Evolutionary conservation across 2,113 vertebrate species (phyloP).

Genomic region (Dermatemys mawii): DNA sequence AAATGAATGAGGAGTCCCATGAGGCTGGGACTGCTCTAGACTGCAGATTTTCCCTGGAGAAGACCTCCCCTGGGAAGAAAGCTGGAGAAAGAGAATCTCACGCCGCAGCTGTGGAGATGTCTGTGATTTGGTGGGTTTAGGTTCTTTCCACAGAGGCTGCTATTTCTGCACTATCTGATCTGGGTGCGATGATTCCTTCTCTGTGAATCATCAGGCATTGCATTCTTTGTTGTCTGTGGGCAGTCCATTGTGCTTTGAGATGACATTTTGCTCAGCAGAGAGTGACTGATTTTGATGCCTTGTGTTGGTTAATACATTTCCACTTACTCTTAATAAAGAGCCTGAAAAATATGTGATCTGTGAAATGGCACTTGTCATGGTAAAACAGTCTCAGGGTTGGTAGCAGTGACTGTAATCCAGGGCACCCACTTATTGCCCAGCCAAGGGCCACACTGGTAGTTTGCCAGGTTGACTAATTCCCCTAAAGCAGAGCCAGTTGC

Average conservation of each 20-base stretch:
- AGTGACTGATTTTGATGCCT: conserved; percentile 6
- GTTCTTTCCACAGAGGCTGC: conserved; percentile 59
- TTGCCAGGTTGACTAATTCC: not conserved
- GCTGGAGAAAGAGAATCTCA: conserved; percentile 29
- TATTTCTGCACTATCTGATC: conserved; percentile 62
- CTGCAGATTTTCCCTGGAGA: not conserved
- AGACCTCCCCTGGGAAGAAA: not conserved
- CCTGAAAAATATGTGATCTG: not conserved
- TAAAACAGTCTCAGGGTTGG: not conserved
- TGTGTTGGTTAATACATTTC: conserved; percentile 20
- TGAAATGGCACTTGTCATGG: not conserved
- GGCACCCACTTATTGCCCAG: not conserved
- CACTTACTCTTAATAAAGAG: not conserved
- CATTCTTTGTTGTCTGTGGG: conserved; percentile 16
- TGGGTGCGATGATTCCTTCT: not conserved
- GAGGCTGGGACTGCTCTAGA: not conserved
- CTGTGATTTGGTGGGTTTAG: conserved; percentile 25
- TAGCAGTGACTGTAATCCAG: not conserved
- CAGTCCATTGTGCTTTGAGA: not conserved
- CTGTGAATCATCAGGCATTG: conserved; percentile 42
- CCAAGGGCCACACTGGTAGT: accelerated
- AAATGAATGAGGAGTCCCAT: not conserved
- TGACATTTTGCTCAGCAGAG: conserved; percentile 33
- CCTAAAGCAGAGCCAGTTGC: not conserved
- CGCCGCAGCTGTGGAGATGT: conserved; percentile 48